A percentile compares a stretch with the other conserved stretches of the same genome.
These are phyloP conservation scores for Murina feae DNA, from an alignment of 2,113 vertebrate genomes.

Conservation along the genomic window DNA sequence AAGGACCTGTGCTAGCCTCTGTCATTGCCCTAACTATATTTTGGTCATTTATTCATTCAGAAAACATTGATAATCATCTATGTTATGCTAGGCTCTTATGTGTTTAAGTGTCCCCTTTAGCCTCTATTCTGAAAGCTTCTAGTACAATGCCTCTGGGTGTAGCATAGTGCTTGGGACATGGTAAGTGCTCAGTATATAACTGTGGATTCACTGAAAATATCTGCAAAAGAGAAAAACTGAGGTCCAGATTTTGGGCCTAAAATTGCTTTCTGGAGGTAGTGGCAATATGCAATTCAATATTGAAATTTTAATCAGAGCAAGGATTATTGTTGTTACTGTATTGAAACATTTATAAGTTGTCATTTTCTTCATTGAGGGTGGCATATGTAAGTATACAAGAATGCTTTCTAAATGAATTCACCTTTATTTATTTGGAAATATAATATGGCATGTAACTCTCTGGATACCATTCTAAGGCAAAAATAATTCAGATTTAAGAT, in stretches of 20 bases:
- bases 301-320: constrained; percentile 7
- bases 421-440: not conserved
- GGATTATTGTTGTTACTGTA: not conserved
- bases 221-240: not conserved
- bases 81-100: not conserved
- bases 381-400: not conserved
- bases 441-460: not conserved
- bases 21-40: not conserved
- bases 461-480: not conserved
- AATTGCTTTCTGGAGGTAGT: not conserved
- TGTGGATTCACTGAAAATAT: not conserved
- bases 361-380: not conserved
- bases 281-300: not conserved
- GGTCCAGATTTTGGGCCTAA: not conserved
- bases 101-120: not conserved
- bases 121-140: not conserved
- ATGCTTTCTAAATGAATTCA: constrained; percentile 15
- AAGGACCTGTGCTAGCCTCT: not conserved
- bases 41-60: not conserved
- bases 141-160: not conserved
- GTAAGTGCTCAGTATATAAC: not conserved
- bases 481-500: not conserved
- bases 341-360: not conserved
- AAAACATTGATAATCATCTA: not conserved
- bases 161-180: not conserved